Evolutionary conservation across 2,113 vertebrate genomes (phyloP), one percentile per base, ranked within the genome.

Genomic region (Pardalotus punctatus): DNA sequence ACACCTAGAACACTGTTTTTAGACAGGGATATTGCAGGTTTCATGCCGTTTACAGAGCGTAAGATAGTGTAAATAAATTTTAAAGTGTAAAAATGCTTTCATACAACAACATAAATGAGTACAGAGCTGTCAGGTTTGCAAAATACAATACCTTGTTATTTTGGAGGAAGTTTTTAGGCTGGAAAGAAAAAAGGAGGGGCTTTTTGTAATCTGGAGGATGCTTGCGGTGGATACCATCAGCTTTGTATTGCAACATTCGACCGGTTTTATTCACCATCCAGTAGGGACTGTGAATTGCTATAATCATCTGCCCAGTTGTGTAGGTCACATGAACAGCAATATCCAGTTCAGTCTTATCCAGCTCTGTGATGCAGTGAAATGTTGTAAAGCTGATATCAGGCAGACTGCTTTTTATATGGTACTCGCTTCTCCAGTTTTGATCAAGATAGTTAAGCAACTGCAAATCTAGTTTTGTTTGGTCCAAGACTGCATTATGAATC

Each of bases 211-310:
- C 98, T 71, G 98, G 98, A 33, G 99, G 98, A 97, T 99, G 99
- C 91, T 99, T 99, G 86, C 99, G 98, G 94, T 99, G 99, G 95
- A 99, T 98, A 74, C 99, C 99, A 89, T 99, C 99, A 5, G 99
- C 99, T 97, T 99, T 99, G 97, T 99, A 99, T 18, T 99, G 99
- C 91, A 99, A 95, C 98, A 99, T 97, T 79, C 99, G 98, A 48
- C 98, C 98, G 0, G 99, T 99, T 97, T 99, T 99, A 97, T 99
- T 99, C 71, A 99, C 98, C 99, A 99, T 99, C 99, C 99, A 99
- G 67, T 99, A 99, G 0, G 99, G 99, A 67, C 99, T 99, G 90
- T 99, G 99, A 96, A 99, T 97, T 53, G 98, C 98, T 81, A 99
- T 87, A 92, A 98, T 65, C 24, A 98, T 97, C 95, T 99, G 98